Percentiles rank a stretch among this genome's conserved stretches.
Evolutionary conservation across 2,888 invertebrate genomes (phyloP).

Genomic region (Polylopha cassiicola): DNA sequence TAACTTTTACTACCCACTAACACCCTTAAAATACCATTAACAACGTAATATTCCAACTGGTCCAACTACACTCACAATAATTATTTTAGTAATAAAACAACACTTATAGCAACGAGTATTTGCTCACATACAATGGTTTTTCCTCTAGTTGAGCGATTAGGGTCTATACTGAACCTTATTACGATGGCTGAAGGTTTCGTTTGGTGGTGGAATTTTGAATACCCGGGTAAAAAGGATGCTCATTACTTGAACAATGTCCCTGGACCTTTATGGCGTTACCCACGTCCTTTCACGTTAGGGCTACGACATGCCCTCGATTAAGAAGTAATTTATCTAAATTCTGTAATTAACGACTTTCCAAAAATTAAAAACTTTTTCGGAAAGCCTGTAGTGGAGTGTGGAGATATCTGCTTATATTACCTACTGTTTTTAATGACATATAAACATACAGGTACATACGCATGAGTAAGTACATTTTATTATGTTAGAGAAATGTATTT

Average conservation of each 20-base stretch:
- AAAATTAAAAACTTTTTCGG: neutral
- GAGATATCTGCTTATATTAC: too few relatives aligned
- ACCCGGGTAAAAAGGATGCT: conserved; percentile 1
- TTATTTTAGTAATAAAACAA: neutral
- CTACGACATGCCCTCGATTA: neutral
- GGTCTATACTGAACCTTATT: conserved; percentile 1
- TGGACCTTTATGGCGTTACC: neutral
- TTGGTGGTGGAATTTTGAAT: too few relatives aligned
- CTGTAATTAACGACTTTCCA: too few relatives aligned
- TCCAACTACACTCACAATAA: neutral
- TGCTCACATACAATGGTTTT: neutral
- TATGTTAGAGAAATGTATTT: too few relatives aligned
- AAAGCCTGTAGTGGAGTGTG: too few relatives aligned
- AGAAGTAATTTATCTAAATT: neutral
- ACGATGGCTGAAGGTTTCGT: neutral
- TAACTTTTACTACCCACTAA: too few relatives aligned
- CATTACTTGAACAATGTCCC: conserved; percentile 10
- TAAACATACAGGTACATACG: too few relatives aligned
- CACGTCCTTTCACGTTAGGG: conserved; percentile 1
- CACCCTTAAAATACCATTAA: too few relatives aligned
- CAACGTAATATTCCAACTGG: too few relatives aligned
- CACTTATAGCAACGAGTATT: neutral
- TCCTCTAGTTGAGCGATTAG: neutral
- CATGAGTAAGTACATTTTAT: too few relatives aligned
- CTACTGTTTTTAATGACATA: too few relatives aligned